phyloP scores from a whole-genome alignment of 2,888 invertebrate species.

The Lasioglossum oenotherae region DNA sequence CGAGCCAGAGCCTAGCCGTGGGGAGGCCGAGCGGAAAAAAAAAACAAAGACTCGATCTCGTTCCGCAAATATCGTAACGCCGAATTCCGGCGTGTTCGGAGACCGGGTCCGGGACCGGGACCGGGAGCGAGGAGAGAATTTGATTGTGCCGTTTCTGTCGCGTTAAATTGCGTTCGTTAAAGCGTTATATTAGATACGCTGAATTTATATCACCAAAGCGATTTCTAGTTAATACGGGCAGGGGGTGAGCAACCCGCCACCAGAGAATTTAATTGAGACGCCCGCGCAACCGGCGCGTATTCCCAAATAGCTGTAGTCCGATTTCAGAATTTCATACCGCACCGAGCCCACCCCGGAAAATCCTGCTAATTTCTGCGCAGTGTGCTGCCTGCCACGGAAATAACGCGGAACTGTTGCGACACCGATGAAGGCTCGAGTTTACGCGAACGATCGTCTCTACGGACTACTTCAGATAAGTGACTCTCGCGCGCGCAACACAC shows the following conservation, averaged over 20 bases:
- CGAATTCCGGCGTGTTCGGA: not conserved
- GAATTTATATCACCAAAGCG: constrained; percentile 31
- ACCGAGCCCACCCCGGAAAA: constrained; percentile 7
- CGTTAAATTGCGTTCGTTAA: constrained; percentile 20
- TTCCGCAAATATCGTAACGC: constrained; percentile 23
- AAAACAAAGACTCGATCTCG: not conserved
- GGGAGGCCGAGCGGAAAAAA: not conserved
- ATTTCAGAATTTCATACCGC: constrained; percentile 7
- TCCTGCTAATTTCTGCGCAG: not conserved
- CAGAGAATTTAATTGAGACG: constrained; percentile 27
- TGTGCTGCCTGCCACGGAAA: not conserved
- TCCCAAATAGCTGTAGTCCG: constrained; percentile 7
- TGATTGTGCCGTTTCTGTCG: not conserved
- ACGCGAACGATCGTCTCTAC: not conserved
- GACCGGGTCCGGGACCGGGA: no score
- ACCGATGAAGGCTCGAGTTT: not conserved
- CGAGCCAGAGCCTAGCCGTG: not conserved
- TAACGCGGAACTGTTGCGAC: not conserved
- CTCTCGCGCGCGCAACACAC: not conserved
- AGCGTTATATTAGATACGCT: not conserved
- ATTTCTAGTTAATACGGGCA: constrained; percentile 7
- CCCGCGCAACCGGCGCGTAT: not conserved
- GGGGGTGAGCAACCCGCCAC: not conserved
- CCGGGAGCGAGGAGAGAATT: not conserved
- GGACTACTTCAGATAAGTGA: not conserved